A percentile compares a stretch with the other conserved stretches of the same genome.
These are phyloP conservation scores for Ceramica pisi DNA, from an alignment of 2,888 invertebrate genomes.

Conservation along the genomic window DNA sequence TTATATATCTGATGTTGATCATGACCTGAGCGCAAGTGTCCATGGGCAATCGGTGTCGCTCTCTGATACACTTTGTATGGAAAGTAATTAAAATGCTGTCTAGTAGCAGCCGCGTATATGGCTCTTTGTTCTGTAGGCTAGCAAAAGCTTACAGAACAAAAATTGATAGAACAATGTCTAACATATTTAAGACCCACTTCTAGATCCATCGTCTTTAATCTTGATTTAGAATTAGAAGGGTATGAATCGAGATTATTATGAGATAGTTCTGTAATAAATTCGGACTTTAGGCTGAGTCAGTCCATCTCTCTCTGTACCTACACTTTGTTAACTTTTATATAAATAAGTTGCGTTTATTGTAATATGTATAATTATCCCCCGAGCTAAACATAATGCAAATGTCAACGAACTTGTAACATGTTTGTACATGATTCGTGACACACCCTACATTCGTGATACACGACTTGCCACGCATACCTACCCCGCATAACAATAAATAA, in stretches of 20 bases:
- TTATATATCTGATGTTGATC: too few species aligned
- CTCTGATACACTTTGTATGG: background rate
- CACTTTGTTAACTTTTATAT: background rate
- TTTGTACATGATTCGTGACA: slow-evolving; percentile 7
- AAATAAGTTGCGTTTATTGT: slow-evolving; percentile 5
- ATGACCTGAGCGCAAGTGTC: background rate
- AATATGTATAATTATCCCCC: slow-evolving; percentile 17
- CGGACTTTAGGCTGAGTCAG: background rate
- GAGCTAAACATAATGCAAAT: slow-evolving; percentile 34
- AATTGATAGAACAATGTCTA: background rate
- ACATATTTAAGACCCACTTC: slow-evolving; percentile 8
- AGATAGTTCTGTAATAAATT: slow-evolving; percentile 23
- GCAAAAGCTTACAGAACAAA: too few species aligned
- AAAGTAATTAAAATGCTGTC: background rate
- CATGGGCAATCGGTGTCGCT: background rate
- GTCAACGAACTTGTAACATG: slow-evolving; percentile 32
- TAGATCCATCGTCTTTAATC: slow-evolving; percentile 1
- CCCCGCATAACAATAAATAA: slow-evolving; percentile 5
- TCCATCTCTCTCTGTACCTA: background rate
- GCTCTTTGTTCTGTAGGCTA: background rate
- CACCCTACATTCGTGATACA: slow-evolving; percentile 10
- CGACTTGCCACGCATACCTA: background rate
- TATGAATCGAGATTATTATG: slow-evolving; percentile 19
- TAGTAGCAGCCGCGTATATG: background rate
- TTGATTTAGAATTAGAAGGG: slow-evolving; percentile 12